Conservation (phyloP, 2,888 invertebrate genomes). For the Electrophaes corylata region DNA sequence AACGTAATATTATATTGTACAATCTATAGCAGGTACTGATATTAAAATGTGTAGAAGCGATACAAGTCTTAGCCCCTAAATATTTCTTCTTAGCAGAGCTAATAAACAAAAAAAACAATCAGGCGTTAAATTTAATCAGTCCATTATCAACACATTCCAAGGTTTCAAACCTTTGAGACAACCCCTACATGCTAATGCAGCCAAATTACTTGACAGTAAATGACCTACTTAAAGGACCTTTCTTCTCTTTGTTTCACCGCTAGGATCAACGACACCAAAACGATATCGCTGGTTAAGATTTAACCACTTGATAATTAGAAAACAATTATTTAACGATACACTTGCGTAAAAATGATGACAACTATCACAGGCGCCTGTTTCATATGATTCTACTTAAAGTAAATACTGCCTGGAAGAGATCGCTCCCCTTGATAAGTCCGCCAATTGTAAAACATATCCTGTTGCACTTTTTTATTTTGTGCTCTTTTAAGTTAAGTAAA, state of each 20-base stretch:
- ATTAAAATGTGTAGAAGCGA: neutral
- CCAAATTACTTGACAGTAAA: conserved; percentile 63
- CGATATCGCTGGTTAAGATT: conserved; percentile 35
- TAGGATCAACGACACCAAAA: conserved; percentile 39
- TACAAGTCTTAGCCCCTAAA: neutral
- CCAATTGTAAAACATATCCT: too few species aligned
- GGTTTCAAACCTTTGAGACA: conserved; percentile 55
- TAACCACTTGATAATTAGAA: too few species aligned
- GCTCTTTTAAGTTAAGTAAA: too few species aligned
- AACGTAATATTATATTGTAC: too few species aligned
- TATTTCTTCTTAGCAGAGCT: neutral
- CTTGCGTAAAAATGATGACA: too few species aligned
- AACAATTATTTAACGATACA: too few species aligned
- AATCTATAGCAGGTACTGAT: neutral
- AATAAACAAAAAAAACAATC: conserved; percentile 12
- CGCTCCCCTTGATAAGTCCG: too few species aligned
- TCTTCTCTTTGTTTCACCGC: conserved; percentile 51
- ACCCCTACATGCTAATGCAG: conserved; percentile 67
- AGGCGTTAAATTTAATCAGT: conserved; percentile 45
- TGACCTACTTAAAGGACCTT: conserved; percentile 66
- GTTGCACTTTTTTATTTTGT: too few species aligned
- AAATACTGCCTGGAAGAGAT: too few species aligned
- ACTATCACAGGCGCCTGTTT: too few species aligned
- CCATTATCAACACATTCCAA: conserved; percentile 55
- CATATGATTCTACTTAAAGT: too few species aligned